These are phyloP conservation scores for Caenorhabditis zanzibari DNA, from an alignment of 2,888 invertebrate genomes.

Conservation along the genomic window DNA sequence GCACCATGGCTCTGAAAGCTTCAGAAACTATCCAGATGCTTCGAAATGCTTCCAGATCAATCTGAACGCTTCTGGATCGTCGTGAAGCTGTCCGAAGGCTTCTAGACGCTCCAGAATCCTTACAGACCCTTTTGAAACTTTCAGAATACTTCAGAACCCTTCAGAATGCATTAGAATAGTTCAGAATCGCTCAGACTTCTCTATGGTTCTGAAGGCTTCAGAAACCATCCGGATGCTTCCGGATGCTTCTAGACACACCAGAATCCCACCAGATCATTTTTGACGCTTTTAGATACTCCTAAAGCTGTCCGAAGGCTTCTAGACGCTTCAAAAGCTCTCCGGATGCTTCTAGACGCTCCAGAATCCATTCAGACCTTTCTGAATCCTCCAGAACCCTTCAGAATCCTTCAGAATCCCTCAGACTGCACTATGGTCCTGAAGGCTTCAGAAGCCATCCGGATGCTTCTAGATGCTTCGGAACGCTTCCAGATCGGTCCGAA, in stretches of 20 bases:
- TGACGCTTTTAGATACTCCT: neutral
- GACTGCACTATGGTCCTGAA: too few relatives aligned
- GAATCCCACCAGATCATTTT: too few relatives aligned
- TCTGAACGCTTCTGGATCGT: too few relatives aligned
- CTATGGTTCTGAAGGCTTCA: slow-evolving; percentile 22
- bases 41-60: slow-evolving; percentile 84
- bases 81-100: too few relatives aligned
- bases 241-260: slow-evolving; percentile 88
- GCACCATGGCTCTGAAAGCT: slow-evolving; percentile 12
- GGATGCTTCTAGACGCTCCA: neutral
- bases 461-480: neutral
- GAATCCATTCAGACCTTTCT: too few relatives aligned
- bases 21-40: neutral
- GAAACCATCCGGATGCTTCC: too few relatives aligned
- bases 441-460: too few relatives aligned
- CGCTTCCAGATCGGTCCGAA: neutral
- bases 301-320: neutral
- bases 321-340: neutral
- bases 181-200: neutral
- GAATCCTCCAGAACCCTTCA: neutral
- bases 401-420: neutral
- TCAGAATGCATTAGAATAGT: neutral
- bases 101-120: neutral
- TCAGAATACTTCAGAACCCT: neutral
- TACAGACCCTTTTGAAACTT: neutral